Evolutionary conservation across 2,797 vertebrate genomes (phyloP).

Genomic region (Loriculus beryllinus): DNA sequence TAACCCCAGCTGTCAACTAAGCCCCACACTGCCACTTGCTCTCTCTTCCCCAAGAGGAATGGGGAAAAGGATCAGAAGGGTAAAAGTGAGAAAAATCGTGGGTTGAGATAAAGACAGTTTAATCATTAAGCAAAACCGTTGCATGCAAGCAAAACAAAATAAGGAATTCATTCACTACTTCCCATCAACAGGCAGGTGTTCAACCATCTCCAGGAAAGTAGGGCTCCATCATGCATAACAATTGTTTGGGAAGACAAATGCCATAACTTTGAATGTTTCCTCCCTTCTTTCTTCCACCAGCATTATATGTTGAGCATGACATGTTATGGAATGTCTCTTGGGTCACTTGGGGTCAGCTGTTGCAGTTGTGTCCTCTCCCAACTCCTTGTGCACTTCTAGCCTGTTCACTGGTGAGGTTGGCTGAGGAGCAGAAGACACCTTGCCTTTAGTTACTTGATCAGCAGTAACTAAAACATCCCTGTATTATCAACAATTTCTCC

Average conservation of each 20-base stretch:
- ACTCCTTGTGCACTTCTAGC: background rate
- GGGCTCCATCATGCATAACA: background rate
- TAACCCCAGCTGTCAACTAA: background rate
- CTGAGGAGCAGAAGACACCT: background rate
- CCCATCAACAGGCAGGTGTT: background rate
- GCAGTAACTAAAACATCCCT: background rate
- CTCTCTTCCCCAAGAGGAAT: background rate
- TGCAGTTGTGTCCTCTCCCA: background rate
- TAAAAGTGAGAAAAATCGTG: background rate
- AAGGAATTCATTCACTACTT: background rate
- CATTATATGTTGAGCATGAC: background rate
- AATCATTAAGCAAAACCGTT: background rate
- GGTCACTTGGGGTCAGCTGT: background rate
- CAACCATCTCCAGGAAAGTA: background rate
- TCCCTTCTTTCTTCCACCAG: background rate
- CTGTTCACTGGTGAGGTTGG: background rate
- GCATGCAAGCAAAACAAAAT: background rate
- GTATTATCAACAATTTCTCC: background rate
- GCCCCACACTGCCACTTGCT: background rate
- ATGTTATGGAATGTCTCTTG: background rate
- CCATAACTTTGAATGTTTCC: rapidly evolving
- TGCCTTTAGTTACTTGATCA: background rate
- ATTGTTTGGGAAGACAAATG: background rate
- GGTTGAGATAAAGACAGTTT: background rate
- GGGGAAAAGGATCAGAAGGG: rapidly evolving